These are phyloP conservation scores for Ennomos fuscantarius DNA, from an alignment of 2,888 invertebrate genomes.

Conservation along the genomic window DNA sequence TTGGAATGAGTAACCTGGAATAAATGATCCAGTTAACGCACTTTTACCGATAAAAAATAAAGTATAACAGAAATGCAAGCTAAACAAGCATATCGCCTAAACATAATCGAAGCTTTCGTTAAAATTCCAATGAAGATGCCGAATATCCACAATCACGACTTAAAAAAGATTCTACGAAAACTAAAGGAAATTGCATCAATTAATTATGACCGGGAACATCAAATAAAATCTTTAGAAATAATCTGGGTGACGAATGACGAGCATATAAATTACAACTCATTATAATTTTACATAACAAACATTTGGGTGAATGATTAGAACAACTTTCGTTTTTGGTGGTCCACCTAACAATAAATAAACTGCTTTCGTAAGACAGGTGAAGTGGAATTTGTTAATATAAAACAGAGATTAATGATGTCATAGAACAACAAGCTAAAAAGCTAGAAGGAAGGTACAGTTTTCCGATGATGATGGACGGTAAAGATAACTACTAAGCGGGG, in stretches of 20 bases:
- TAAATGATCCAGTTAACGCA: no score
- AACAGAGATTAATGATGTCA: not conserved
- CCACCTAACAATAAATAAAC: slow-evolving; percentile 12
- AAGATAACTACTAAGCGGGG: no score
- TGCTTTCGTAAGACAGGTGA: slow-evolving; percentile 6
- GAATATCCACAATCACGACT: slow-evolving; percentile 23
- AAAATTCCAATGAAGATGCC: slow-evolving; percentile 17
- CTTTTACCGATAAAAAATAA: no score
- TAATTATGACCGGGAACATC: slow-evolving; percentile 40
- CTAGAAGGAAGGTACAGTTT: no score
- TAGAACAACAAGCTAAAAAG: no score
- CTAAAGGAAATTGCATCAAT: slow-evolving; percentile 50
- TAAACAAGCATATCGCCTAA: not conserved
- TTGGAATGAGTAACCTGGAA: no score
- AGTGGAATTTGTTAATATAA: slow-evolving; percentile 3
- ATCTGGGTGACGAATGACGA: slow-evolving; percentile 53
- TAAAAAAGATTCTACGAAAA: slow-evolving; percentile 33
- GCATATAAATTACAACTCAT: slow-evolving; percentile 55
- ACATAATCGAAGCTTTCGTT: slow-evolving; percentile 6
- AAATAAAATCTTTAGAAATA: slow-evolving; percentile 48
- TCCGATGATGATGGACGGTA: no score
- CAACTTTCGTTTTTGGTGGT: slow-evolving; percentile 65
- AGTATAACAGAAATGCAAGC: no score
- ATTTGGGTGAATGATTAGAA: slow-evolving; percentile 57
- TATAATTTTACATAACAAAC: slow-evolving; percentile 67